Base-by-base conservation (phyloP, 2,113 vertebrate species). In the Hylia prasina region DNA sequence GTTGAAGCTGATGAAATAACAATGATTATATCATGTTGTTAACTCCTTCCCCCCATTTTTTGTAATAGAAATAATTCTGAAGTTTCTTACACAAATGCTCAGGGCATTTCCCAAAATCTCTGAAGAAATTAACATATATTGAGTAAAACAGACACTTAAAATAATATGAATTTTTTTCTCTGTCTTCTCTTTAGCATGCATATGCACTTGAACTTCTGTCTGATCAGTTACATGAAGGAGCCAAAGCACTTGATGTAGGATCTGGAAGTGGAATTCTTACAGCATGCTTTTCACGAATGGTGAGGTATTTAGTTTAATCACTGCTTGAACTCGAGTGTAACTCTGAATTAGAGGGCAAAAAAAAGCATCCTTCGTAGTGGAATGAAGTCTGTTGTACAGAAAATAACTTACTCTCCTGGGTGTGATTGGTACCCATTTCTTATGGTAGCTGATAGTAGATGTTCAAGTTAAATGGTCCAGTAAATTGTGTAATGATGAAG, bases 181-280 rank as follows among this genome's bases (percentile, higher is more conserved):
- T 93, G 53, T 97, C 63, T 63, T 88, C 83, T 87, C 63, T 70
- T 70, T 95, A 99, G 99, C 99, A 99, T 58, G 99, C 99, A 9
- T 99, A 99, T 66, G 99, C 99, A 78, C 97, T 99, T 98, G 99
- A 99, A 98, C 98, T 99, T 57, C 98, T 99, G 15, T 99, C 98
- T 37, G 99, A 99, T 88, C 99, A 99, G 47, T 97, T 99, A 94
- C 98, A 99, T 39, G 99, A 99, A 77, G 99, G 99, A 94, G 99
- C 99, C 81, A 99, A 99, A 97, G 99, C 99, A 84, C 98, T 99
- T 77, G 99, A 99, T 92, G 99, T 99, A 44, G 99, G 99, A 91
- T 99, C 99, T 57, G 99, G 99, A 97, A 99, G 99, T 92, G 99
- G 99, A 82, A 99, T 99, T 96, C 99, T 99, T 89, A 99, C 99